A percentile compares a stretch with the other conserved stretches of the same genome.
Evolutionary conservation across 1,140 invertebrate genomes (phyloP).

Genomic region (Colletes gigas): DNA sequence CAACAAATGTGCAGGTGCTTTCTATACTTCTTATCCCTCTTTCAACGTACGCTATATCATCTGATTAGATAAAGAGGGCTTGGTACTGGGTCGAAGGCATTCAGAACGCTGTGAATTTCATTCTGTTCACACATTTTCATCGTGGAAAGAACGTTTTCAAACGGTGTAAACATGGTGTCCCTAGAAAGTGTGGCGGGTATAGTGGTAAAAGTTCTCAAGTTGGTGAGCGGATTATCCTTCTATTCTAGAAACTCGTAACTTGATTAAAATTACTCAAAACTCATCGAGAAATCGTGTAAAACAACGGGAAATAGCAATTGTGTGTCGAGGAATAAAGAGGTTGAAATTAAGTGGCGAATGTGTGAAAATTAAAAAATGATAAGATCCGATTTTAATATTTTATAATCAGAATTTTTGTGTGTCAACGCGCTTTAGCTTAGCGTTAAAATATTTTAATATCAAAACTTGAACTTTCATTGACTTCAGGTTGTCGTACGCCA

Average conservation of each 20-base stretch:
- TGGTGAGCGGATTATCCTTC: slow-evolving; percentile 83
- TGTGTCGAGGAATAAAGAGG: neutral
- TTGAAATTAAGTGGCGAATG: neutral
- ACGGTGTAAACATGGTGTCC: slow-evolving; percentile 85
- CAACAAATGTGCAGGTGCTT: slow-evolving; percentile 36
- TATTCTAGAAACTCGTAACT: neutral
- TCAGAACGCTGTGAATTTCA: slow-evolving; percentile 47
- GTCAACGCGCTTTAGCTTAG: too few species aligned
- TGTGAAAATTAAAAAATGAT: neutral
- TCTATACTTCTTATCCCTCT: slow-evolving; percentile 58
- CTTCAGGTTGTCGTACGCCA: too few species aligned
- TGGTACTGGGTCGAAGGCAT: slow-evolving; percentile 65
- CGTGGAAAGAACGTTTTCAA: slow-evolving; percentile 17
- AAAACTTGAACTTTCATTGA: too few species aligned
- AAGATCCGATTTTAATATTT: neutral
- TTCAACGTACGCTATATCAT: slow-evolving; percentile 63
- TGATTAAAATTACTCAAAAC: neutral
- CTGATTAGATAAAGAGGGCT: slow-evolving; percentile 80
- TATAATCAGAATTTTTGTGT: too few species aligned
- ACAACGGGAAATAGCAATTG: neutral
- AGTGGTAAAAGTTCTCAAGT: slow-evolving; percentile 88
- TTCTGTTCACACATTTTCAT: slow-evolving; percentile 53
- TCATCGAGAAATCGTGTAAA: neutral
- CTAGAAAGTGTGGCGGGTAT: slow-evolving; percentile 89
- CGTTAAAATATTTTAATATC: too few species aligned